Percentiles rank a stretch among this genome's conserved stretches.
These are phyloP conservation scores for Platorchestia sp. DNA, from an alignment of 1,140 invertebrate genomes.

Conservation along the genomic window DNA sequence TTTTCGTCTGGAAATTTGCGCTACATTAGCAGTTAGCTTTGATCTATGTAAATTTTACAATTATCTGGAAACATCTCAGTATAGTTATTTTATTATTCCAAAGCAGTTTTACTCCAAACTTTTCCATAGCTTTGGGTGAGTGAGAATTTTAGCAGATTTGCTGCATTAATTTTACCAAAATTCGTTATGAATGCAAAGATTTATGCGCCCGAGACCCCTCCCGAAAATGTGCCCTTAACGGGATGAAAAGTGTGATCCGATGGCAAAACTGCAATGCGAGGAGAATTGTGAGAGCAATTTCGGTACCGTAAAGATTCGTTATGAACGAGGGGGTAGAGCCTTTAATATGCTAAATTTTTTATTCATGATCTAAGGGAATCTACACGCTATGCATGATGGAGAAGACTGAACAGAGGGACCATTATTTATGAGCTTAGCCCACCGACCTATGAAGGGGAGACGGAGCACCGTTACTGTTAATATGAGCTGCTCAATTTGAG, in stretches of 20 bases:
- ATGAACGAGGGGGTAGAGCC: not conserved
- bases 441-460: not conserved
- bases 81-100: not conserved
- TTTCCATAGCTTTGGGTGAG: not conserved
- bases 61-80: not conserved
- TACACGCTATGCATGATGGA: not conserved
- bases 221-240: not conserved
- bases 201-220: not conserved
- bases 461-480: not conserved
- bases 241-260: not conserved
- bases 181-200: not conserved
- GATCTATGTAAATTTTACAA: not conserved
- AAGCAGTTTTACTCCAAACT: not conserved
- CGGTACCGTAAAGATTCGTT: not conserved
- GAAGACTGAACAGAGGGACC: not conserved
- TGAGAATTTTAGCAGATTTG: not conserved
- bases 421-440: not conserved
- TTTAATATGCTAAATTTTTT: slow-evolving; percentile 3
- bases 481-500: not conserved
- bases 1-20: not conserved
- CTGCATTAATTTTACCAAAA: not conserved
- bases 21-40: not conserved
- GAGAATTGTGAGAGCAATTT: not conserved
- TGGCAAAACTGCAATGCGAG: not conserved
- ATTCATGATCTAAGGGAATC: not conserved